Conservation (phyloP, 2,888 invertebrate genomes). For the Tribolium freemani region DNA sequence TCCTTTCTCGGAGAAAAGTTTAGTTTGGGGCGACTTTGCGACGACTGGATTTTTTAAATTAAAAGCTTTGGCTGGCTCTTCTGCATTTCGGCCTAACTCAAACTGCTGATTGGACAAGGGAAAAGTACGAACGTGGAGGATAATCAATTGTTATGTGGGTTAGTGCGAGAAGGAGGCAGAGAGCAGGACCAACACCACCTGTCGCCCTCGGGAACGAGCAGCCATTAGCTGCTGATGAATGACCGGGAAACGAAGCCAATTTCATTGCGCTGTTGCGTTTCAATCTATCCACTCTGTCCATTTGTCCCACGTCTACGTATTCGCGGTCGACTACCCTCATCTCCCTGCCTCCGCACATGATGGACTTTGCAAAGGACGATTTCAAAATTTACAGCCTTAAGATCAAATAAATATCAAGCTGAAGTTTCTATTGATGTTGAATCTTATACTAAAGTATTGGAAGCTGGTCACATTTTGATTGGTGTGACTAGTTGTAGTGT, state of each 20-base stretch:
- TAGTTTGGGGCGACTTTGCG: conserved; percentile 11
- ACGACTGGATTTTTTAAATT: conserved; percentile 33
- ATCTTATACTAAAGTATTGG: too few species aligned
- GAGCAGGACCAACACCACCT: conserved; percentile 42
- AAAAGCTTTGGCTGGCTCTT: background rate
- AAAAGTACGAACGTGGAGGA: background rate
- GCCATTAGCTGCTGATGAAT: conserved; percentile 66
- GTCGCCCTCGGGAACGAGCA: conserved; percentile 62
- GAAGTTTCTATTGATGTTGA: too few species aligned
- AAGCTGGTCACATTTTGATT: too few species aligned
- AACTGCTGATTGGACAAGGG: background rate
- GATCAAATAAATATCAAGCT: too few species aligned
- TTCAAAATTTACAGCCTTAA: background rate
- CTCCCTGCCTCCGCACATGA: conserved; percentile 27
- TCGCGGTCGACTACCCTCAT: conserved; percentile 44
- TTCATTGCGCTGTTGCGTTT: conserved; percentile 54
- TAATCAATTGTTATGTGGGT: conserved; percentile 25
- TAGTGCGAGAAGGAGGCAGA: conserved; percentile 11
- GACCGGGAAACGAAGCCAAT: conserved; percentile 66
- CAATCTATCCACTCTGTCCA: conserved; percentile 47
- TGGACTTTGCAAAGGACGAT: background rate
- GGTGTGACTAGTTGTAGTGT: too few species aligned
- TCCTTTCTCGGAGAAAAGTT: conserved; percentile 53
- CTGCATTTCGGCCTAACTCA: background rate
- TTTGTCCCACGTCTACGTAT: conserved; percentile 45